Evolutionary conservation across 2,888 invertebrate species (phyloP), one percentile per base, ranked within the genome.

Genomic region (Cerceris rybyensis): DNA sequence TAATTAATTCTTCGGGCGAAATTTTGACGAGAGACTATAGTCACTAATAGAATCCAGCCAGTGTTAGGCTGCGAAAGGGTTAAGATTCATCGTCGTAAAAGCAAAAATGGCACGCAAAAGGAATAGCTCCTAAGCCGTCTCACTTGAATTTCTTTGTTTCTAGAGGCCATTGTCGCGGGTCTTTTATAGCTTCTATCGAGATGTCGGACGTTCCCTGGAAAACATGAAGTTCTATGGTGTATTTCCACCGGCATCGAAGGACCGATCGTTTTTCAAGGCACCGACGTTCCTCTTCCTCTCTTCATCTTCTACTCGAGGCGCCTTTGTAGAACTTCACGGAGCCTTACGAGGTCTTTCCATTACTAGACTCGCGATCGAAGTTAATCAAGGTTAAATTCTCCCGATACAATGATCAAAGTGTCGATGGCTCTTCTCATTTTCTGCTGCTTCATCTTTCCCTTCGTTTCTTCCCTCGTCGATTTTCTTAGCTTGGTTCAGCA

Each of bases 381-480:
- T 79, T 76, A 79, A 76, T 76, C 76, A 72, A 79, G 69, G 72
- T 59, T 43, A 60, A 65, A 70, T 71, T 71, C 69, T 16, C 28
- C 28, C 65, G 71, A 71, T 52, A 60, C 68, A 58, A 67, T 60
- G 77, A 70, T 66, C 66, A 66, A 72, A 70, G 58, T 59, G 58
- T 77, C 64, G 68, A 55, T 65, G 59, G 64, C 9, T 55, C 16
- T 49, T 2, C 17, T 6, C 54, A 16, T 7, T 4, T 13, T 16
- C 28, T 28, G 28, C 4, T 6, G 8, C 13, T 49, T 13, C 49
- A 7, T 61, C 61, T 9, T 61, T 16, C 49, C 2, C 55, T 17
- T 52, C 52, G 9, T 52, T n/a, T 8, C 1, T 8, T 17, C n/a
- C 42, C n/a, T 13, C 8, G 46, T 7, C 7, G 14, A 28, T 28